Evolutionary conservation across 1,140 invertebrate species (phyloP).

Genomic region (honey bee (Apis mellifera)): DNA sequence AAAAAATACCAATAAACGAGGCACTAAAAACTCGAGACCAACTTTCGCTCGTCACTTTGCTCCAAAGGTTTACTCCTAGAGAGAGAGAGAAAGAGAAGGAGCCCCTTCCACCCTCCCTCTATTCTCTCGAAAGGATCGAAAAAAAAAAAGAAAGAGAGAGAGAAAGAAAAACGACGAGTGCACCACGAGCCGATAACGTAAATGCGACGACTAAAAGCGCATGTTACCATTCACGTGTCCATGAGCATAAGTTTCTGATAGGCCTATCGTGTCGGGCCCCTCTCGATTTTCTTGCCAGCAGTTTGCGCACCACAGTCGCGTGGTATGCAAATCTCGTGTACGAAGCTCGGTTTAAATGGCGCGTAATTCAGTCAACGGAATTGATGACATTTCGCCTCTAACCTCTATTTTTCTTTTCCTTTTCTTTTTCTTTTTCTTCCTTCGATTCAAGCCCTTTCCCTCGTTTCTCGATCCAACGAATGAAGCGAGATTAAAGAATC

Average conservation of each 20-base stretch:
- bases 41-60: slow-evolving; percentile 12
- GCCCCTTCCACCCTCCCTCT: no score
- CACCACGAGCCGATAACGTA: slow-evolving; percentile 11
- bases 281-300: background rate
- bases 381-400: slow-evolving; percentile 43
- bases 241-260: slow-evolving; percentile 34
- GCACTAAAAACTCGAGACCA: background rate
- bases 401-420: background rate
- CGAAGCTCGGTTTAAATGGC: slow-evolving; percentile 64
- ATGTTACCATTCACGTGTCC: slow-evolving; percentile 21
- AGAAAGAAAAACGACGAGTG: background rate
- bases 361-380: slow-evolving; percentile 66
- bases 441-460: background rate
- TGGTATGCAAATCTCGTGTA: slow-evolving; percentile 71
- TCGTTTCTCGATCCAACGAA: no score
- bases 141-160: no score
- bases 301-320: slow-evolving; percentile 47
- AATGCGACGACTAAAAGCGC: slow-evolving; percentile 46
- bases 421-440: slow-evolving; percentile 13
- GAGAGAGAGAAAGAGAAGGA: no score
- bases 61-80: background rate
- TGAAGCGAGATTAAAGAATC: no score
- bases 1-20: background rate
- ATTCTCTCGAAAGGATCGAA: no score
- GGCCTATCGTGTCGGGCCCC: slow-evolving; percentile 39